Percentiles rank a stretch among this genome's conserved stretches.
Conservation (phyloP, 2,113 vertebrate species). For the Ageneiosus marmoratus region DNA sequence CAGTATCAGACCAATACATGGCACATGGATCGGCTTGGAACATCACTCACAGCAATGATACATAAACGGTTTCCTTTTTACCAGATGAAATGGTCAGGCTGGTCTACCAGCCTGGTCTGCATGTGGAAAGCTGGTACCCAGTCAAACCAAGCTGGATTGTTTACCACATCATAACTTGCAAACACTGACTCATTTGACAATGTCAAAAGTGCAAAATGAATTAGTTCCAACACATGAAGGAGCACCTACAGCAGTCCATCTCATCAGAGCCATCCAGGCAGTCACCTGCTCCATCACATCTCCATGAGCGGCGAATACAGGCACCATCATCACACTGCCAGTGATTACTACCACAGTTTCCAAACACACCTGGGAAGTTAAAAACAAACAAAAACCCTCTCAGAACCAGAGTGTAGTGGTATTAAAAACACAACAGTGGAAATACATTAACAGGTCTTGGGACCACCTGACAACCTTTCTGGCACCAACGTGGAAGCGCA, state of each 20-base stretch:
- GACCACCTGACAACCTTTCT: too few relatives aligned
- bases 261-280: conserved; percentile 90
- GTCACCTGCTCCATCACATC: conserved; percentile 81
- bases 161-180: too few relatives aligned
- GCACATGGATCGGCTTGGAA: too few relatives aligned
- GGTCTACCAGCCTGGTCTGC: neutral
- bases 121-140: neutral
- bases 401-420: neutral
- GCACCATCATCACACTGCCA: conserved; percentile 87
- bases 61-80: neutral
- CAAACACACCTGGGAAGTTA: conserved; percentile 48
- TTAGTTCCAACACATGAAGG: neutral
- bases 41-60: too few relatives aligned
- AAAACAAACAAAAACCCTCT: neutral
- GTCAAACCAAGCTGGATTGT: neutral
- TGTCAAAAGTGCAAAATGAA: neutral
- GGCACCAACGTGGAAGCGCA: neutral
- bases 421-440: too few relatives aligned
- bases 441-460: neutral
- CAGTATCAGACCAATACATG: too few relatives aligned
- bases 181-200: neutral
- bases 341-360: conserved; percentile 56
- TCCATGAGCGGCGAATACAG: conserved; percentile 78
- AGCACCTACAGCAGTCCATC: conserved; percentile 75
- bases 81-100: neutral